Evolutionary conservation across 2,113 vertebrate genomes (phyloP).

Genomic region (Neogobius melanostomus): DNA sequence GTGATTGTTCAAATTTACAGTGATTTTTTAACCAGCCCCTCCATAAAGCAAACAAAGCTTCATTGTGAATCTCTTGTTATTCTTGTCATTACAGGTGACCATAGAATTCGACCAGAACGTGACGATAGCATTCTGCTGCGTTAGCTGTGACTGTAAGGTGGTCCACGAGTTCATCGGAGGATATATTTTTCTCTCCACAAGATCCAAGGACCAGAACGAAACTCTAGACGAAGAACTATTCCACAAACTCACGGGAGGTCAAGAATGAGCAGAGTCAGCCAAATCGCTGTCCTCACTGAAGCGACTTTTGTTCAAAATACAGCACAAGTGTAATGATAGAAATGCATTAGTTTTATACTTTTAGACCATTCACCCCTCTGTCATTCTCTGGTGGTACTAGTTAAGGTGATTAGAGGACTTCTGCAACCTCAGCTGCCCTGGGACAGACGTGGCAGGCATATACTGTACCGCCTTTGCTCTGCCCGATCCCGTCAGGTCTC

Average conservation of each 20-base stretch:
- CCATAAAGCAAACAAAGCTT: background rate
- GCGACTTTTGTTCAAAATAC: slow-evolving; percentile 3
- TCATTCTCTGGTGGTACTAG: too few species aligned
- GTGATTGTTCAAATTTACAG: too few species aligned
- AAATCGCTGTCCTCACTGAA: background rate
- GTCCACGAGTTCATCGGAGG: slow-evolving; percentile 97
- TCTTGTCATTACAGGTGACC: slow-evolving; percentile 80
- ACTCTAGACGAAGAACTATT: slow-evolving; percentile 95
- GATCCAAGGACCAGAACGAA: slow-evolving; percentile 97
- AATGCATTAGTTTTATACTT: background rate
- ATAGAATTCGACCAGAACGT: slow-evolving; percentile 95
- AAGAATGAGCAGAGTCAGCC: slow-evolving; percentile 77
- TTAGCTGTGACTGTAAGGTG: slow-evolving; percentile 92
- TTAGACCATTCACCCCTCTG: too few species aligned
- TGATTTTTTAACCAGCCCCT: too few species aligned
- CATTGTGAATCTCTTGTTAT: background rate
- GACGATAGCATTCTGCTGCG: slow-evolving; percentile 87
- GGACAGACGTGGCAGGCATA: too few species aligned
- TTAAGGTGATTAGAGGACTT: too few species aligned
- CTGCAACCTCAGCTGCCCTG: too few species aligned
- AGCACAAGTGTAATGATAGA: background rate
- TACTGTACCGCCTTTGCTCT: too few species aligned
- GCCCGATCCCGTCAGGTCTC: too few species aligned
- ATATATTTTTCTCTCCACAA: slow-evolving; percentile 97
- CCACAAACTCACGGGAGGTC: slow-evolving; percentile 94